Evolutionary conservation across 2,113 vertebrate species (phyloP), one percentile per base, ranked within the genome.

Genomic region (Synchiropus splendidus): DNA sequence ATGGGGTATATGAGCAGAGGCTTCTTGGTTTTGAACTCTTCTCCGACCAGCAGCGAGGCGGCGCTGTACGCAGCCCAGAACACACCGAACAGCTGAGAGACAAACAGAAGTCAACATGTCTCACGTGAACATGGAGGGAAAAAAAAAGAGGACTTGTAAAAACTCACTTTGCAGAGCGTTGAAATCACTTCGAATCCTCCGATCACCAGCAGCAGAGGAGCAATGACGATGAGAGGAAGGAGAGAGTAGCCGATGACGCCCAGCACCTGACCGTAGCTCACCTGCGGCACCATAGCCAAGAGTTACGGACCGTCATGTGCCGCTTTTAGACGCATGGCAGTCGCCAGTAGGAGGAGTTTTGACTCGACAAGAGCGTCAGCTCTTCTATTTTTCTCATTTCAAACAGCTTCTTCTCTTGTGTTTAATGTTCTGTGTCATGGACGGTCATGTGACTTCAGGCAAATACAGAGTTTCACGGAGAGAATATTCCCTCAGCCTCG

Each of bases 1-100:
- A 99, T 96, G 44, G 95, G 95, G 74, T 98, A 99, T 78, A 98
- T 98, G 81, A 98, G 90, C 18, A 98, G 92, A 51, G 94, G 93
- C 77, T 99, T 99, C 90, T 99, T 99, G 2, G 92, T 97, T 86
- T 99, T 99, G 78, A 99, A 97, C 80, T 99, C 94, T 82, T 98
- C 94, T 70, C 93, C 91, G 5, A 96, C 95, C 35, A 99, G 87
- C 75, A 99, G 87, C 2, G 94, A 99, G 49, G 94, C 94, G 54
- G 95, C 95, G 48, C 94, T 99, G 85, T 99, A 99, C 1, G 95
- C 95, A 61, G 95, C 94, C 95, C 95, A 99, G 72, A 98, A 99
- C 30, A 99, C 95, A 36, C 95, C 95, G 36, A 90, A 92, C 33
- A 99, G 87, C 95, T 98, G 86, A 4, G 70, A 51, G 51, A 55